Conservation (phyloP, 2,888 invertebrate genomes). For the Rhyacophila evoluta region DNA sequence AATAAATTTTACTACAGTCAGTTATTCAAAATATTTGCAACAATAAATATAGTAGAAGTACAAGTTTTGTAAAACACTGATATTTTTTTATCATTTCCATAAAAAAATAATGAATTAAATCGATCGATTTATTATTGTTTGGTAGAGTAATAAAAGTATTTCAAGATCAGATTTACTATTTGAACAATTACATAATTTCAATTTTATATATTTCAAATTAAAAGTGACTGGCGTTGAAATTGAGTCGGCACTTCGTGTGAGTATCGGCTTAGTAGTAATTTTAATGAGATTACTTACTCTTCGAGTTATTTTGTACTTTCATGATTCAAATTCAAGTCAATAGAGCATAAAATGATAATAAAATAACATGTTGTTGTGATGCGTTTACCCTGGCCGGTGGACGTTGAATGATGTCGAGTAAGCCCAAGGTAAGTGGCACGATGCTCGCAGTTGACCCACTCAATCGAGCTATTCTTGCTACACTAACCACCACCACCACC, state of each 20-base stretch:
- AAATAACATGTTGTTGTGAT: neutral
- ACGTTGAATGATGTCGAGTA: conserved; percentile 42
- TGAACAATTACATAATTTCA: too few species aligned
- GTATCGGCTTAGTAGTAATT: neutral
- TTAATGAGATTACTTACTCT: neutral
- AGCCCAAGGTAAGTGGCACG: conserved; percentile 54
- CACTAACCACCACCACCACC: conserved; percentile 8
- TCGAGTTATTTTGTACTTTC: neutral
- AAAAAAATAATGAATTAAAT: too few species aligned
- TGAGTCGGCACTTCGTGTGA: neutral
- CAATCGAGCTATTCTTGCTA: conserved; percentile 28
- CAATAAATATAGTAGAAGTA: too few species aligned
- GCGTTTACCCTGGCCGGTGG: conserved; percentile 25
- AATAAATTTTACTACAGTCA: too few species aligned
- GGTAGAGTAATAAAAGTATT: too few species aligned
- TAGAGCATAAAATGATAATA: neutral
- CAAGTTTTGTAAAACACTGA: too few species aligned
- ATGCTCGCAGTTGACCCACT: conserved; percentile 53
- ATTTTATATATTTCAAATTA: too few species aligned
- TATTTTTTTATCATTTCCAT: too few species aligned
- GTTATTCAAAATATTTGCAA: too few species aligned
- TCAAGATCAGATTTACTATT: too few species aligned
- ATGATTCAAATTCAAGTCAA: neutral
- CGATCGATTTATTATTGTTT: too few species aligned
- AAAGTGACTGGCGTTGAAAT: neutral